phyloP scores from a whole-genome alignment of 2,888 invertebrate species.

The Junonia oenone region DNA sequence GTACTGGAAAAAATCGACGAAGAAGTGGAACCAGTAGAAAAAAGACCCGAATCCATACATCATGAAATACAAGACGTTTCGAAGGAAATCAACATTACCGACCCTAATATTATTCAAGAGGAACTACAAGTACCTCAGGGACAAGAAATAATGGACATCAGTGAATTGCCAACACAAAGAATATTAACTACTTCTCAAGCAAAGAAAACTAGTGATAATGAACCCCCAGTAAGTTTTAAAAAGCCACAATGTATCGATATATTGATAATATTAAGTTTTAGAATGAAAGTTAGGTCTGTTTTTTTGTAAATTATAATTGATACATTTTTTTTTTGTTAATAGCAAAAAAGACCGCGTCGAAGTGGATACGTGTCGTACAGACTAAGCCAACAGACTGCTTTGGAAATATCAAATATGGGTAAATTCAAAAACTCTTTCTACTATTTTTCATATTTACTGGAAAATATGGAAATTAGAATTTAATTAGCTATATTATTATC shows the following conservation, averaged over 20 bases:
- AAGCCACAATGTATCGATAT: no score
- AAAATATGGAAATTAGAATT: no score
- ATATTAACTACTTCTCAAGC: constrained; percentile 38
- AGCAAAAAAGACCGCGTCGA: constrained; percentile 47
- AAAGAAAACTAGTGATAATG: constrained; percentile 32
- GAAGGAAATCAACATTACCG: background rate
- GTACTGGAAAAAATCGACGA: constrained; percentile 20
- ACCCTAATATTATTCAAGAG: constrained; percentile 12
- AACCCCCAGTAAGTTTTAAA: constrained; percentile 29
- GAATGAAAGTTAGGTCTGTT: no score
- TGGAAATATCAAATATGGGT: constrained; percentile 25
- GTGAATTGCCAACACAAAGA: constrained; percentile 52
- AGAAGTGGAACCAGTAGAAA: constrained; percentile 3
- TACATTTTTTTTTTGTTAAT: constrained; percentile 31
- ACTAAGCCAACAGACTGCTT: constrained; percentile 32
- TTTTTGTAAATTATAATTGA: no score
- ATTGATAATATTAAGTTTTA: no score
- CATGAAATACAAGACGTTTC: background rate
- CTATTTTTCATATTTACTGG: background rate
- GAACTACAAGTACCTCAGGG: constrained; percentile 19
- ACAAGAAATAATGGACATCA: constrained; percentile 39
- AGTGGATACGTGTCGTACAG: constrained; percentile 42
- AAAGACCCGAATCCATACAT: background rate
- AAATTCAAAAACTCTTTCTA: no score
- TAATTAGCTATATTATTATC: no score